phyloP scores from a whole-genome alignment of 2,797 vertebrate genomes.

The Mormyrus hasselquistii region DNA sequence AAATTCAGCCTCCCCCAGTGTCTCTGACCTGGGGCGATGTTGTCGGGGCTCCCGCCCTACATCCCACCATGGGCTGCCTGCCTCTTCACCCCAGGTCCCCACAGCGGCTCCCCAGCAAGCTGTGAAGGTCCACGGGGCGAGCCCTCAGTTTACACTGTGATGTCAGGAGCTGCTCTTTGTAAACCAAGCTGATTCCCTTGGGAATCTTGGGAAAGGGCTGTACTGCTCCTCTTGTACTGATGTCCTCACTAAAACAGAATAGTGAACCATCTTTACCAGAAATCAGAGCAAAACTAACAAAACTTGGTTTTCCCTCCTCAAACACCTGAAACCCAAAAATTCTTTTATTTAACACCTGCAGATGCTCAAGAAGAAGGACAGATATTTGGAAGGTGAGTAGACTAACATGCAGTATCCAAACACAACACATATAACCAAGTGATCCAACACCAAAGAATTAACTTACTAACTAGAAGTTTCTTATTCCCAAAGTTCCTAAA shows the following conservation, averaged over 20 bases:
- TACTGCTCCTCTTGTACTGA: slow-evolving; percentile 67
- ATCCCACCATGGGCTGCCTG: background rate
- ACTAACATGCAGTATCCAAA: slow-evolving; percentile 90
- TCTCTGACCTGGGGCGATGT: slow-evolving; percentile 50
- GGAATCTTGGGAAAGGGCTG: slow-evolving; percentile 70
- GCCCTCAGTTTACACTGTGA: slow-evolving; percentile 62
- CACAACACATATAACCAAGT: slow-evolving; percentile 80
- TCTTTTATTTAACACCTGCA: slow-evolving; percentile 14
- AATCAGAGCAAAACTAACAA: slow-evolving; percentile 61
- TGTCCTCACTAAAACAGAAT: slow-evolving; percentile 31
- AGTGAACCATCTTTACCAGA: slow-evolving; percentile 58
- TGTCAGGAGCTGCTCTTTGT: slow-evolving; percentile 61
- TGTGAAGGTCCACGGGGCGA: slow-evolving; percentile 71
- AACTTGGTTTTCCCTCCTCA: slow-evolving; percentile 51
- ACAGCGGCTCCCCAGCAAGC: slow-evolving; percentile 43
- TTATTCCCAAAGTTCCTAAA: background rate
- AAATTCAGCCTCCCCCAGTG: slow-evolving; percentile 40
- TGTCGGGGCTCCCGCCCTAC: slow-evolving; percentile 44
- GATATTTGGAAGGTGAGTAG: slow-evolving; percentile 79
- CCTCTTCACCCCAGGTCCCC: background rate
- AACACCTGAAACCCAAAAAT: slow-evolving; percentile 42
- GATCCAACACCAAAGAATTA: slow-evolving; percentile 72
- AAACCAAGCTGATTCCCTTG: slow-evolving; percentile 80
- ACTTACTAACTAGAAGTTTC: background rate
- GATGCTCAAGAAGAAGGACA: slow-evolving; percentile 10